phyloP scores from a whole-genome alignment of 2,888 invertebrate genomes.

The Hydriomena furcata region DNA sequence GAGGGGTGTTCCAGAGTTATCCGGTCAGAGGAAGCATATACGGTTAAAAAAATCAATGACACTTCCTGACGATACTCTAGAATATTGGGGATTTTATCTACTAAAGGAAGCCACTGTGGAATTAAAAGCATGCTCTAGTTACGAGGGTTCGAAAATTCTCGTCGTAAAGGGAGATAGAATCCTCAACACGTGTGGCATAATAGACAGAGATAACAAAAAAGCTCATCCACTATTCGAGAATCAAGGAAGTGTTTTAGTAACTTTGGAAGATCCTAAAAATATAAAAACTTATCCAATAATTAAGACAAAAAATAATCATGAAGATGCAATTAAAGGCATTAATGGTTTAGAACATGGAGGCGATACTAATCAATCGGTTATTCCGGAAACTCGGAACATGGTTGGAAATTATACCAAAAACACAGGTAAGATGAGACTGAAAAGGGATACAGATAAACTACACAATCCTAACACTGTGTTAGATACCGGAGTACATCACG shows the following conservation, averaged over 20 bases:
- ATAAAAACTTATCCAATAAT: slow-evolving; percentile 14
- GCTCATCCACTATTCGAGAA: slow-evolving; percentile 84
- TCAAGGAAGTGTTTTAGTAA: slow-evolving; percentile 81
- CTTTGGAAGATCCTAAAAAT: slow-evolving; percentile 61
- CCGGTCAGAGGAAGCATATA: slow-evolving; percentile 88
- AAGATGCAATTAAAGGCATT: slow-evolving; percentile 3
- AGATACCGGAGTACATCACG: slow-evolving; percentile 90
- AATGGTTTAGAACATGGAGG: background rate
- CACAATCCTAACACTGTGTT: slow-evolving; percentile 82
- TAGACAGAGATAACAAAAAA: slow-evolving; percentile 87
- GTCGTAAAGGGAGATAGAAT: slow-evolving; percentile 92
- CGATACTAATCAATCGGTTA: background rate
- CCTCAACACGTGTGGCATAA: slow-evolving; percentile 89
- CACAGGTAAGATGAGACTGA: slow-evolving; percentile 41
- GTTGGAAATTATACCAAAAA: slow-evolving; percentile 9
- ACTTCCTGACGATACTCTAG: slow-evolving; percentile 92
- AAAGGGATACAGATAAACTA: slow-evolving; percentile 59
- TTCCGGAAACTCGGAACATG: no score
- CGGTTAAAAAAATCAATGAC: slow-evolving; percentile 91
- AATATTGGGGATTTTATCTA: slow-evolving; percentile 95
- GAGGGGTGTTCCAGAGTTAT: slow-evolving; percentile 87
- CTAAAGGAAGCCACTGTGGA: slow-evolving; percentile 90
- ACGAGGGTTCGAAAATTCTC: slow-evolving; percentile 90
- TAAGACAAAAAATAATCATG: slow-evolving; percentile 26
- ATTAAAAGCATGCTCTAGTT: slow-evolving; percentile 91